Base-by-base conservation (phyloP, 2,113 vertebrate genomes). In the Hyaena hyaena region DNA sequence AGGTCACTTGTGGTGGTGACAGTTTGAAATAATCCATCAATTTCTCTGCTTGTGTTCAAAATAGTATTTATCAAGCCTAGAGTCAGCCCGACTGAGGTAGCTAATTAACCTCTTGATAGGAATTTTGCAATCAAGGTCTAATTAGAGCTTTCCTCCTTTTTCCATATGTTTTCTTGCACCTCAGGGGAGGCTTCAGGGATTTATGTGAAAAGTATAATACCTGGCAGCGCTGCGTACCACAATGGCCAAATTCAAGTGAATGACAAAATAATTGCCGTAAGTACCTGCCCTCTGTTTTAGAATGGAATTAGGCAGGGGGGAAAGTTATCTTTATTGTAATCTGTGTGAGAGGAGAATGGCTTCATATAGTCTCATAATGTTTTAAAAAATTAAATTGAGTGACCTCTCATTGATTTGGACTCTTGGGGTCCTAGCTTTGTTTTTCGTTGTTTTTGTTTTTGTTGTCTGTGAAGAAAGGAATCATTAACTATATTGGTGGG, bases 181-280 rank as follows among this genome's bases (percentile, higher is more conserved):
- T 83, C 80, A 96, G 90, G 98, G 98, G 99, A 99, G 86, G 98
- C 98, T 88, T 99, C 99, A 48, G 99, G 99, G 28, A 99, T 99
- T 98, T 99, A 99, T 33, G 99, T 99, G 97, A 99, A 99, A 97
- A 99, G 98, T 61, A 92, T 99, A 33, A 98, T 99, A 91, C 99
- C 99, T 24, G 99, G 98, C 83, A 99, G 99, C 53, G 99, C 99
- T 35, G 99, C 99, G 0, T 98, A 99, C 86, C 99, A 99, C 91
- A 99, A 98, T 28, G 99, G 99, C 87, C 99, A 99, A 77, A 99
- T 99, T 95, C 98, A 98, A 9, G 98, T 99, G 96, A 98, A 99
- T 71, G 99, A 99, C 98, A 98, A 98, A 98, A 99, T 99, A 61
- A 98, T 99, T 97, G 99, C 99, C 96, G 99, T 99, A 97, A 99